Percentiles rank a stretch among this genome's conserved stretches.
phyloP scores from a whole-genome alignment of 2,797 vertebrate genomes.

The Gephyroberyx darwinii region DNA sequence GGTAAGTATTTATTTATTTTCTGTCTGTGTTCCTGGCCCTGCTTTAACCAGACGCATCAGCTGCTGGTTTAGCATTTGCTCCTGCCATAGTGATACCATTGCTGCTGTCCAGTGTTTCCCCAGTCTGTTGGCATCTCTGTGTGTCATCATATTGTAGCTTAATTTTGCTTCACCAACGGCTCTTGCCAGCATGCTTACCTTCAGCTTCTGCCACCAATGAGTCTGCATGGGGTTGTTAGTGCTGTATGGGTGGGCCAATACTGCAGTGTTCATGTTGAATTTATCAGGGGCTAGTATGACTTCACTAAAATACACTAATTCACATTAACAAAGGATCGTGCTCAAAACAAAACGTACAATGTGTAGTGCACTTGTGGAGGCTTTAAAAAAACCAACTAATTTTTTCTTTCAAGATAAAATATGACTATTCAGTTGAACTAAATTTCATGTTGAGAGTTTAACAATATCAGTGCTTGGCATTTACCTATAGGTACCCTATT shows the following conservation, averaged over 20 bases:
- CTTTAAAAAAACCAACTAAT: constrained; percentile 1
- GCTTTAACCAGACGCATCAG: constrained; percentile 76
- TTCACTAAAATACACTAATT: constrained; percentile 12
- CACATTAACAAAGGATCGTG: constrained; percentile 9
- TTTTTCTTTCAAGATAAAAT: neutral
- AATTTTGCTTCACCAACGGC: constrained; percentile 45
- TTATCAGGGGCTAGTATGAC: neutral
- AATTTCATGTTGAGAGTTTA: neutral
- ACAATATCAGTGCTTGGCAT: neutral
- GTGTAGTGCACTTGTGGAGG: neutral
- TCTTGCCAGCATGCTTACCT: constrained; percentile 86
- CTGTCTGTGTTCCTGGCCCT: constrained; percentile 79
- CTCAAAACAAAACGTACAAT: constrained; percentile 21
- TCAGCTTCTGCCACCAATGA: constrained; percentile 70
- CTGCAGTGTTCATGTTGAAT: constrained; percentile 12
- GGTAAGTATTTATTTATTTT: constrained; percentile 90
- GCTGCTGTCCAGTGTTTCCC: constrained; percentile 55
- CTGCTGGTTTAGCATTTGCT: constrained; percentile 78
- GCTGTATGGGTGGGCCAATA: constrained; percentile 10
- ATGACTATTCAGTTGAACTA: neutral
- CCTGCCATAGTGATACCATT: constrained; percentile 72
- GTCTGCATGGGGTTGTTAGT: constrained; percentile 58
- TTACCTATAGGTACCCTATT: constrained; percentile 3
- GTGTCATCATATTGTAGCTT: constrained; percentile 52
- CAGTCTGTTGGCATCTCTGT: constrained; percentile 45